A percentile compares a stretch with the other conserved stretches of the same genome.
These are phyloP conservation scores for Okamejei kenojei DNA, from an alignment of 2,797 vertebrate genomes.

Conservation along the genomic window DNA sequence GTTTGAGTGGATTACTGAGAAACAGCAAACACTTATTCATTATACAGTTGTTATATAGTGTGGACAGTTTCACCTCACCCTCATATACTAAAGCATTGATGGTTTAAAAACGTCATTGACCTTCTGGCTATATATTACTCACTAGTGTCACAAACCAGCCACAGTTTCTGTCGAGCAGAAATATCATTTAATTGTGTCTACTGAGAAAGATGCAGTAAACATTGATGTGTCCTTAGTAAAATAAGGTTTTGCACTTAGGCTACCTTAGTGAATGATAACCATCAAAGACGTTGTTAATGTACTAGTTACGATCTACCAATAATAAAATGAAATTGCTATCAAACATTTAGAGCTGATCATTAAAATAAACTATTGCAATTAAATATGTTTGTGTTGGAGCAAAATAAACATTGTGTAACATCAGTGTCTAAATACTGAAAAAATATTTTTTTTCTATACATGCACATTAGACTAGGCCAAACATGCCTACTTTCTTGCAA, in stretches of 20 bases:
- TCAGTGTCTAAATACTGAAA: background rate
- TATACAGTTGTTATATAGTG: background rate
- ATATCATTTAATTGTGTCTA: background rate
- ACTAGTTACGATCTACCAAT: background rate
- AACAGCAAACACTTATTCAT: background rate
- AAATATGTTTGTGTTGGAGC: background rate
- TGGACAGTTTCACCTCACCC: background rate
- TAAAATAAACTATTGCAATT: background rate
- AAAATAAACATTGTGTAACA: background rate
- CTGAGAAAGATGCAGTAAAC: background rate
- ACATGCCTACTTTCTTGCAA: background rate
- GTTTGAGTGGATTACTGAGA: background rate
- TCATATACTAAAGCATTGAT: background rate
- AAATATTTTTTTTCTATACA: background rate
- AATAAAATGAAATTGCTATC: background rate
- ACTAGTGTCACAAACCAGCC: background rate
- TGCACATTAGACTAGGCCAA: background rate
- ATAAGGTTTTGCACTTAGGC: background rate
- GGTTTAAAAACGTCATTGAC: background rate
- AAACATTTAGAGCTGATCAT: background rate
- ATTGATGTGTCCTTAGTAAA: background rate
- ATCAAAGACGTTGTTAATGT: background rate
- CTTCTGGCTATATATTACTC: background rate
- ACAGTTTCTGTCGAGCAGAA: slow-evolving; percentile 24
- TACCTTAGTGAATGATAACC: background rate